Base-by-base conservation (phyloP, 2,888 invertebrate species). In the Drosophila limbata region DNA sequence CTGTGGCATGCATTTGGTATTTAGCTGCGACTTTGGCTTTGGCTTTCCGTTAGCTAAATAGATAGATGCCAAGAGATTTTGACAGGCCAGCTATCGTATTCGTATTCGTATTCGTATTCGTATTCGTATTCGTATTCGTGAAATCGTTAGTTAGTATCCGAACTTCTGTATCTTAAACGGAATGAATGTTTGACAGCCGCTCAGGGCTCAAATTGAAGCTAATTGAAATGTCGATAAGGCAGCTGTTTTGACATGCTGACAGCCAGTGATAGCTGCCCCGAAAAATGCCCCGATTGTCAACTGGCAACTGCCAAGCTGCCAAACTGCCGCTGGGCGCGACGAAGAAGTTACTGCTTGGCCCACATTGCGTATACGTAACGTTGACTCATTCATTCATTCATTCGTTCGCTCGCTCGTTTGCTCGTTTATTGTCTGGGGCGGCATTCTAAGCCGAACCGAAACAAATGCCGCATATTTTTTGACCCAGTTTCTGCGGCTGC, bases 151-250 rank as follows among this genome's bases (percentile, higher is more conserved):
- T 60, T 63, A 63, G 44, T 39, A 56, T 48, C 47, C n/a, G 42
- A 9, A 31, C 33, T 31, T n/a, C 39, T 47, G 35, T 52, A 59
- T 60, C 59, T 64, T 45, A 72, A 72, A 63, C 45, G 63, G n/a
- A 52, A 39, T 59, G 52, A 33, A 42, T 56, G 55, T 33, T 57
- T 79, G 76, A 62, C 83, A 71, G 68, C 59, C 48, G 63, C 51
- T 81, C 75, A 75, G 77, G 81, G 83, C 89, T 78, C 66, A 69
- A 80, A 85, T 73, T 73, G 76, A 63, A 75, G 84, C 81, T 86
- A 86, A 86, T 86, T 90, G 90, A 86, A 90, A 74, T 90, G 88
- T 86, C 89, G 89, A 88, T 90, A 90, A 88, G 81, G 73, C 78
- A 77, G 69, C 71, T 67, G 73, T 86, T 86, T 89, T 86, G 86